phyloP scores from a whole-genome alignment of 2,888 invertebrate genomes.

The Mythimna lalbum region DNA sequence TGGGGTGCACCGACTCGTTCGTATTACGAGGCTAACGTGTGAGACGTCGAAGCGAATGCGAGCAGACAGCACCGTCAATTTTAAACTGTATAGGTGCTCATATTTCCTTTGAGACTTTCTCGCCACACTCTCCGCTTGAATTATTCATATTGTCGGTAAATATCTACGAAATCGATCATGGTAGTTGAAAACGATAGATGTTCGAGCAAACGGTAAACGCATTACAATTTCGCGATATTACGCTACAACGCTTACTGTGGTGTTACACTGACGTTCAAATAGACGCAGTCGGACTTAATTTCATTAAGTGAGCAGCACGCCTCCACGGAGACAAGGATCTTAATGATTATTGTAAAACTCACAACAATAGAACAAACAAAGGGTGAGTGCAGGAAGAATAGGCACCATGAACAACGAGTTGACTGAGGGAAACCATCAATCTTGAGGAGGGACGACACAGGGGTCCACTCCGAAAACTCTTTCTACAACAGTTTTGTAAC shows the following conservation, averaged over 20 bases:
- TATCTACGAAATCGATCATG: slow-evolving; percentile 82
- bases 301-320: slow-evolving; percentile 65
- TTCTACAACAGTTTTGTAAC: slow-evolving; percentile 84
- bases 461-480: slow-evolving; percentile 85
- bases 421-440: slow-evolving; percentile 83
- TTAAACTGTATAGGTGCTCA: slow-evolving; percentile 82
- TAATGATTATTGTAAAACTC: slow-evolving; percentile 75
- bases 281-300: slow-evolving; percentile 57
- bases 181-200: slow-evolving; percentile 72
- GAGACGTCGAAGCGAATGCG: slow-evolving; percentile 55
- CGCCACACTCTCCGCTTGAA: slow-evolving; percentile 81
- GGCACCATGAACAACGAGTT: slow-evolving; percentile 74
- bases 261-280: slow-evolving; percentile 35
- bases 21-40: slow-evolving; percentile 33
- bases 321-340: slow-evolving; percentile 66
- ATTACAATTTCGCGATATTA: slow-evolving; percentile 15
- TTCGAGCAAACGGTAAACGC: slow-evolving; percentile 42
- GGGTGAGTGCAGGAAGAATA: slow-evolving; percentile 72
- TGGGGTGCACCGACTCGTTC: slow-evolving; percentile 17
- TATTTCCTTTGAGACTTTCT: slow-evolving; percentile 86
- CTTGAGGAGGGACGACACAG: slow-evolving; percentile 83
- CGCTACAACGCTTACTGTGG: background rate
- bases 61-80: slow-evolving; percentile 77
- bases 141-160: slow-evolving; percentile 85
- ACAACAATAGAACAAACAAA: slow-evolving; percentile 77